A percentile compares a stretch with the other conserved stretches of the same genome.
These are phyloP conservation scores for Vireo griseus DNA, from an alignment of 2,797 vertebrate genomes.

Conservation along the genomic window DNA sequence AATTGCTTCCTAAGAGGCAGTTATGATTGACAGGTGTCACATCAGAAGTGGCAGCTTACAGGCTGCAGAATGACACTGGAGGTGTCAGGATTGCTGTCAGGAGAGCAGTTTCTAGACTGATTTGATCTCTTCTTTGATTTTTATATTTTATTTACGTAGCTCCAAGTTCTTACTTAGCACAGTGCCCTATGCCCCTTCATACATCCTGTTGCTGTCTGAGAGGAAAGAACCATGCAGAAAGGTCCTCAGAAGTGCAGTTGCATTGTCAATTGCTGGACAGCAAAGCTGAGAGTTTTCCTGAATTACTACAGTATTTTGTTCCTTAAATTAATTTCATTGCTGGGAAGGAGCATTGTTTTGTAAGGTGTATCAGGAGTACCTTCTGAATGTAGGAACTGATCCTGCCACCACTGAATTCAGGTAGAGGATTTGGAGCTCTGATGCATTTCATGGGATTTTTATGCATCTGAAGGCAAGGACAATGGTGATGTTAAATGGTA, in stretches of 20 bases:
- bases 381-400: background rate
- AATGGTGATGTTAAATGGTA: background rate
- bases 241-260: background rate
- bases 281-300: background rate
- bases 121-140: background rate
- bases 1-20: background rate
- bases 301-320: background rate
- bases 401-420: conserved; percentile 3
- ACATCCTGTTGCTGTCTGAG: background rate
- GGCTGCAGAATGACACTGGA: background rate
- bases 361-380: background rate
- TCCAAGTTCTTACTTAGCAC: background rate
- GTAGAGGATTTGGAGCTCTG: background rate
- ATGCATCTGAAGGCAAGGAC: background rate
- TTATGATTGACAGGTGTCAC: background rate
- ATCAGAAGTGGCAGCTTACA: background rate
- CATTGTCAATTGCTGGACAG: background rate
- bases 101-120: background rate
- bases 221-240: background rate
- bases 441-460: conserved; percentile 18
- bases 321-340: background rate
- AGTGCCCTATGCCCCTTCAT: background rate
- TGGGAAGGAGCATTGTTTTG: background rate
- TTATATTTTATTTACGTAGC: background rate
- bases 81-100: background rate